These are phyloP conservation scores for Aleiodes alternator DNA, from an alignment of 2,888 invertebrate genomes.

Conservation along the genomic window DNA sequence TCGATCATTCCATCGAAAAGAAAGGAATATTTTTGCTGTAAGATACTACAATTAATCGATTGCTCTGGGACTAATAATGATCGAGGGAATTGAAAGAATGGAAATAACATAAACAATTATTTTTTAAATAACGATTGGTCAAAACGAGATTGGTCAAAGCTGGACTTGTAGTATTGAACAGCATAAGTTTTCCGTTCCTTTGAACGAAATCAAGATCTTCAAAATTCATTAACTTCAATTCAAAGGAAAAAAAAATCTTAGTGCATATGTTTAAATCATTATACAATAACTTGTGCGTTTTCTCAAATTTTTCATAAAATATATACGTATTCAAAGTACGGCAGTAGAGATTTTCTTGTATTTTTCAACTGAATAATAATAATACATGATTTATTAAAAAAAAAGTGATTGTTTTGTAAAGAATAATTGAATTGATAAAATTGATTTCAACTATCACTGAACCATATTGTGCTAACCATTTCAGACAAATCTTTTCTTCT, in stretches of 20 bases:
- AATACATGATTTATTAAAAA: conserved; percentile 28
- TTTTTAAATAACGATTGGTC: conserved; percentile 32
- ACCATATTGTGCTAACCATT: conserved; percentile 56
- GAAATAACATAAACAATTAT: too few relatives aligned
- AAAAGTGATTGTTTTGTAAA: neutral
- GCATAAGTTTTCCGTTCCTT: too few relatives aligned
- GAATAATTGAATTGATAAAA: neutral
- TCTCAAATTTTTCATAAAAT: conserved; percentile 56
- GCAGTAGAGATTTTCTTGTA: conserved; percentile 20
- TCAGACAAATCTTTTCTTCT: conserved; percentile 69
- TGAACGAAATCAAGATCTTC: too few relatives aligned
- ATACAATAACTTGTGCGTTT: conserved; percentile 53
- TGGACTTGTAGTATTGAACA: too few relatives aligned
- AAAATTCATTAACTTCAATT: too few relatives aligned
- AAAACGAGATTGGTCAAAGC: too few relatives aligned
- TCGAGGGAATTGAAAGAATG: too few relatives aligned
- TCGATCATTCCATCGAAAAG: too few relatives aligned
- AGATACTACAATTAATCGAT: too few relatives aligned
- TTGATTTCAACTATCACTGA: neutral
- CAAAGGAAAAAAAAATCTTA: too few relatives aligned
- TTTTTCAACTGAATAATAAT: conserved; percentile 29
- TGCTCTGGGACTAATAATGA: too few relatives aligned
- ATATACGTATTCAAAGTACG: conserved; percentile 49
- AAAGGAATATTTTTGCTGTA: too few relatives aligned
- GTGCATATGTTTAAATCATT: conserved; percentile 40